phyloP scores from a whole-genome alignment of 2,113 vertebrate genomes.

The Acanthochromis polyacanthus region DNA sequence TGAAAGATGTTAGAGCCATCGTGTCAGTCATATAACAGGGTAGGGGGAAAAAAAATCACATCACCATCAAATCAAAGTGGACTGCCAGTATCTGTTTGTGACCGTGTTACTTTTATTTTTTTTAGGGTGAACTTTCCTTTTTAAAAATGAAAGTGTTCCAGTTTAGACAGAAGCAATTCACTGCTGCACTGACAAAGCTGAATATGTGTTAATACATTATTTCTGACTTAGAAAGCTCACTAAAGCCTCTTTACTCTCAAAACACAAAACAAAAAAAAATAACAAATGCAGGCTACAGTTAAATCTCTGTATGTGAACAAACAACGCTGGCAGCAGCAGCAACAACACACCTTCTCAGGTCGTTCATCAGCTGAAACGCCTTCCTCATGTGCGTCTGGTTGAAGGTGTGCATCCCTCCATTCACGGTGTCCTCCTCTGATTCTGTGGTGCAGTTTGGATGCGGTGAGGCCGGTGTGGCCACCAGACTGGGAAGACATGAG shows the following conservation, averaged over 20 bases:
- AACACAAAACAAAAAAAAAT: too few relatives aligned
- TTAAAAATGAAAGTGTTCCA: too few relatives aligned
- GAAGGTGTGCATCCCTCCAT: conserved; percentile 88
- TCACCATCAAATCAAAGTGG: too few relatives aligned
- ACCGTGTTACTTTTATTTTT: too few relatives aligned
- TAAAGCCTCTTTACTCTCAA: neutral
- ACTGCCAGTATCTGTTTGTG: too few relatives aligned
- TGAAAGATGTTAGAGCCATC: too few relatives aligned
- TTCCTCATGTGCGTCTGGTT: conserved; percentile 94
- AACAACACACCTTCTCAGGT: conserved; percentile 90
- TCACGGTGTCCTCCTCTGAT: conserved; percentile 87
- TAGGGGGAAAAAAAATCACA: too few relatives aligned
- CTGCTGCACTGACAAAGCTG: neutral
- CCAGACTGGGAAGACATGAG: conserved; percentile 70
- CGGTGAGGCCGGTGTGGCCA: conserved; percentile 60
- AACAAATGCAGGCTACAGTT: too few relatives aligned
- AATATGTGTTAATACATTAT: neutral
- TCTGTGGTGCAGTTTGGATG: conserved; percentile 73
- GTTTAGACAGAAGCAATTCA: neutral
- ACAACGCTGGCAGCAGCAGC: neutral
- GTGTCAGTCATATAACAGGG: too few relatives aligned
- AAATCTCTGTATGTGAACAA: neutral
- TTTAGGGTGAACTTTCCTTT: too few relatives aligned
- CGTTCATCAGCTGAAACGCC: conserved; percentile 97
- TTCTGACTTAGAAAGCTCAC: neutral